Percentiles rank a stretch among this genome's conserved stretches.
Conservation (phyloP, 2,113 vertebrate genomes). For the Equus quagga region DNA sequence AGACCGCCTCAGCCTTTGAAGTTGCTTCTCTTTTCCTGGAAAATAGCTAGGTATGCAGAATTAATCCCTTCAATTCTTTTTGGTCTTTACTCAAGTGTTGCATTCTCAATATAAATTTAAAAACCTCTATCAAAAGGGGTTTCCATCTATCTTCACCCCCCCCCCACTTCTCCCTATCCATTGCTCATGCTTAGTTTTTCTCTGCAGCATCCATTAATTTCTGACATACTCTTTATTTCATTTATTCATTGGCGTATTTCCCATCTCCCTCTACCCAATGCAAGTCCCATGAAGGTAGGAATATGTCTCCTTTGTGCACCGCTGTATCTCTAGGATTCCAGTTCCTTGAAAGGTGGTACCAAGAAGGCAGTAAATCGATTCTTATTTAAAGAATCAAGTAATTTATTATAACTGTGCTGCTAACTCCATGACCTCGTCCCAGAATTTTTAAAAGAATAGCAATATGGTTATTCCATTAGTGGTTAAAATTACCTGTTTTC, state of each 20-base stretch:
- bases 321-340: rapidly evolving
- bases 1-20: not conserved
- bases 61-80: not conserved
- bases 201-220: not conserved
- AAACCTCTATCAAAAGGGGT: not conserved
- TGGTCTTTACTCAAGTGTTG: not conserved
- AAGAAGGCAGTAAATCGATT: not conserved
- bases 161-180: rapidly evolving
- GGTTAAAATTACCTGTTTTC: not conserved
- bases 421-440: not conserved
- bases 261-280: rapidly evolving
- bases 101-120: not conserved
- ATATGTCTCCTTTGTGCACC: not conserved
- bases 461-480: not conserved
- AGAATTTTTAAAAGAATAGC: not conserved
- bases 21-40: not conserved
- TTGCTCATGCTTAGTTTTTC: not conserved
- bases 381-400: not conserved
- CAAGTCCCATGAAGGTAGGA: not conserved
- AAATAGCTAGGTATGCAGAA: rapidly evolving
- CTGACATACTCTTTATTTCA: not conserved
- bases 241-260: not conserved
- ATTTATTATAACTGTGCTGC: not conserved
- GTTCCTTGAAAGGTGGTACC: not conserved
- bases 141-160: not conserved